These are phyloP conservation scores for Drosophila mayaguana DNA, from an alignment of 2,888 invertebrate genomes.

Conservation along the genomic window DNA sequence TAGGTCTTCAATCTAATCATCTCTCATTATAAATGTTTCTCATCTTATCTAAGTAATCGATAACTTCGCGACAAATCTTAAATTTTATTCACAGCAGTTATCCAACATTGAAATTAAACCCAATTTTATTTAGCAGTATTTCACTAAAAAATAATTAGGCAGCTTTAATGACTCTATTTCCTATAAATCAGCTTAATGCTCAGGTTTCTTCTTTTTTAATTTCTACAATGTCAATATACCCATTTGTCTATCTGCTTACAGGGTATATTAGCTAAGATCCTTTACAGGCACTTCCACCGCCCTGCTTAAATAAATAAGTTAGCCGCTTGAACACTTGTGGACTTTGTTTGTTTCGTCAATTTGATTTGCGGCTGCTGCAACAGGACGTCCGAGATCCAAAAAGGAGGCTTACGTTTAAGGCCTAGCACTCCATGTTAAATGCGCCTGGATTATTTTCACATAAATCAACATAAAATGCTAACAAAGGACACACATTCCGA, in stretches of 20 bases:
- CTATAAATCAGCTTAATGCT: too few species aligned
- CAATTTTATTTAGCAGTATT: too few species aligned
- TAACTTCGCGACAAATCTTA: not conserved
- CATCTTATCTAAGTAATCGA: not conserved
- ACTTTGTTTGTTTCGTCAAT: slow-evolving; percentile 48
- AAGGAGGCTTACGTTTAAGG: slow-evolving; percentile 22
- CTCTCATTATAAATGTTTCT: not conserved
- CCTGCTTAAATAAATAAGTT: slow-evolving; percentile 24
- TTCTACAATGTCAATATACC: not conserved
- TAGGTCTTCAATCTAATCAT: not conserved
- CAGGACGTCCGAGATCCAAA: slow-evolving; percentile 15
- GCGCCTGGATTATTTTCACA: slow-evolving; percentile 71
- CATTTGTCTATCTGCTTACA: not conserved
- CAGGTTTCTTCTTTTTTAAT: not conserved
- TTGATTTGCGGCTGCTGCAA: slow-evolving; percentile 52
- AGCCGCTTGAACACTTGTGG: slow-evolving; percentile 42
- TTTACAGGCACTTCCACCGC: not conserved
- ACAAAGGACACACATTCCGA: slow-evolving; percentile 57
- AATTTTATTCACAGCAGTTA: not conserved
- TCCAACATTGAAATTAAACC: not conserved
- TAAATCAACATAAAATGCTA: slow-evolving; percentile 75
- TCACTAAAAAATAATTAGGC: too few species aligned
- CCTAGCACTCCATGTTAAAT: slow-evolving; percentile 63
- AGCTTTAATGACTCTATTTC: too few species aligned
- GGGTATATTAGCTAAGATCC: not conserved